Evolutionary conservation across 2,113 vertebrate species (phyloP).

Genomic region (Heliornis fulica): DNA sequence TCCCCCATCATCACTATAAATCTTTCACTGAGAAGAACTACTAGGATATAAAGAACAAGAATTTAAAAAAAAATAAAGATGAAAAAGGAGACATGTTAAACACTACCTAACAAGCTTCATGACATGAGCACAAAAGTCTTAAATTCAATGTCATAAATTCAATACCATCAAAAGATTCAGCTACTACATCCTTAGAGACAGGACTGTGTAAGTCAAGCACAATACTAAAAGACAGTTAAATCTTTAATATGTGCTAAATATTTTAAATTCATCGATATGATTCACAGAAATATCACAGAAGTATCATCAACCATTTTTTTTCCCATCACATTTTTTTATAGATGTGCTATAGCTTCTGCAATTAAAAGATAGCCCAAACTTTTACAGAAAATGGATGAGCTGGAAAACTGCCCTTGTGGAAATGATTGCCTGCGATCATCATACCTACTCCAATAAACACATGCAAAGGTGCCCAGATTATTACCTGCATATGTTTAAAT

Average conservation of each 20-base stretch:
- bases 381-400: neutral
- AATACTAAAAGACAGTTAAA: neutral
- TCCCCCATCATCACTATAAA: neutral
- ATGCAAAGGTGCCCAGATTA: neutral
- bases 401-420: neutral
- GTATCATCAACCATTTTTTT: neutral
- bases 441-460: neutral
- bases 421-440: neutral
- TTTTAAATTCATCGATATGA: neutral
- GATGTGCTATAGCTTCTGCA: neutral
- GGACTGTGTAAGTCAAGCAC: neutral
- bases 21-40: neutral
- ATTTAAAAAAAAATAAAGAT: neutral
- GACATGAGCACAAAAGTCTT: slow-evolving; percentile 63
- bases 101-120: slow-evolving; percentile 55
- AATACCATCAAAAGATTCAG: slow-evolving; percentile 1
- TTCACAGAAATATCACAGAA: neutral
- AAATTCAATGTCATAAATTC: slow-evolving; percentile 50
- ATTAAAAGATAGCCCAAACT: neutral
- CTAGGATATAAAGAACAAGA: neutral
- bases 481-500: neutral
- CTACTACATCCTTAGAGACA: neutral
- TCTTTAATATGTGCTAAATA: neutral
- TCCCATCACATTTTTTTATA: neutral
- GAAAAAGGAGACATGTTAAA: slow-evolving; percentile 52